Evolutionary conservation across 2,113 vertebrate species (phyloP).

Genomic region (Microcebus lehilahytsara): DNA sequence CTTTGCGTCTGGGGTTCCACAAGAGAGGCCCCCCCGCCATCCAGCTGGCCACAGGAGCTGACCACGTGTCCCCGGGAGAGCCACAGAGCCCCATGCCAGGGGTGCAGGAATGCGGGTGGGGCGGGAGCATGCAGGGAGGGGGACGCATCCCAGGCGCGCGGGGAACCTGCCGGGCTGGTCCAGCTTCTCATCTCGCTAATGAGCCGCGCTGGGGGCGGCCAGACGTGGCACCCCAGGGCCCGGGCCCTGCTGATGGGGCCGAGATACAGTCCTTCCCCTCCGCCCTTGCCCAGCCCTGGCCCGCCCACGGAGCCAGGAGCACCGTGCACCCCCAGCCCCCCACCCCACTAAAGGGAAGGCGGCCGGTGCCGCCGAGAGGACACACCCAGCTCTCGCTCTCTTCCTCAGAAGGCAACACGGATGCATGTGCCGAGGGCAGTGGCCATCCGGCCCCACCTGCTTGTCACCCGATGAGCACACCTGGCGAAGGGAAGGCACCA

Average conservation of each 20-base stretch:
- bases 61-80: accelerated
- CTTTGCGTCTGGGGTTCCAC: neutral
- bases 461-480: neutral
- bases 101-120: neutral
- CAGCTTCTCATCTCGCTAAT: slow-evolving; percentile 17
- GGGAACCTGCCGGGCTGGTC: slow-evolving; percentile 19
- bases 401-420: neutral
- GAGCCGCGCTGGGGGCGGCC: neutral
- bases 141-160: neutral
- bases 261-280: neutral
- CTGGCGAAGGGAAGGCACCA: neutral
- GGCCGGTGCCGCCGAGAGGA: neutral
- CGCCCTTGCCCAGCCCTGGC: neutral
- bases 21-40: accelerated
- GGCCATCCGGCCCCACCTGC: neutral
- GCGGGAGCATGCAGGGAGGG: neutral
- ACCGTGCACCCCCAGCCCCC: neutral
- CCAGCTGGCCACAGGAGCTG: neutral
- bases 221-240: neutral
- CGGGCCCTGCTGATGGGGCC: neutral
- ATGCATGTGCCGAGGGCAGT: neutral
- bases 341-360: neutral
- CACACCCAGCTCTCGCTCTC: neutral
- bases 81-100: neutral
- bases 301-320: neutral